Evolutionary conservation across 2,113 vertebrate genomes (phyloP).

Genomic region (Grantiella picta): DNA sequence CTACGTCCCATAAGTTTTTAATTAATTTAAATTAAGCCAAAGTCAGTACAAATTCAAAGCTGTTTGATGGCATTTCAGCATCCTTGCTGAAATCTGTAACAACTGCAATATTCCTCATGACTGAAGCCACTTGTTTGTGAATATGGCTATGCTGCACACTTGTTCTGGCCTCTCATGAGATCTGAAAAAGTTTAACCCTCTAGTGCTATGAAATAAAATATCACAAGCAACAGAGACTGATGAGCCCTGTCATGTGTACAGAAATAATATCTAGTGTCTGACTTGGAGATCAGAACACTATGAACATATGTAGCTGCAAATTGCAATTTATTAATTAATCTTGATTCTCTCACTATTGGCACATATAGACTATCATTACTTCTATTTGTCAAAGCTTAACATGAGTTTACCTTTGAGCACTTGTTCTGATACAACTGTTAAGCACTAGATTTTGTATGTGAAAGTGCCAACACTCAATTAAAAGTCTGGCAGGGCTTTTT

Average conservation of each 20-base stretch:
- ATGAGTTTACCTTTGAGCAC: neutral
- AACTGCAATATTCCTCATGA: neutral
- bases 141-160: fast-evolving
- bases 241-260: neutral
- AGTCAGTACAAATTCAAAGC: neutral
- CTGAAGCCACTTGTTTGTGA: neutral
- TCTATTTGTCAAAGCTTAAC: neutral
- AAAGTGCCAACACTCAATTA: neutral
- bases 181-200: neutral
- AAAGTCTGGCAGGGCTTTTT: neutral
- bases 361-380: neutral
- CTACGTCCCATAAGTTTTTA: neutral
- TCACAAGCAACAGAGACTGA: neutral
- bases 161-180: neutral
- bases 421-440: neutral
- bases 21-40: neutral
- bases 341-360: neutral
- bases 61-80: neutral
- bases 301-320: neutral
- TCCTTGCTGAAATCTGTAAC: neutral
- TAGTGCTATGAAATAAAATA: neutral
- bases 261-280: neutral
- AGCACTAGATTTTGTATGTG: neutral
- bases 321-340: neutral
- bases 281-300: neutral